Base-by-base conservation (phyloP, 2,888 invertebrate species). In the Antitype chi region DNA sequence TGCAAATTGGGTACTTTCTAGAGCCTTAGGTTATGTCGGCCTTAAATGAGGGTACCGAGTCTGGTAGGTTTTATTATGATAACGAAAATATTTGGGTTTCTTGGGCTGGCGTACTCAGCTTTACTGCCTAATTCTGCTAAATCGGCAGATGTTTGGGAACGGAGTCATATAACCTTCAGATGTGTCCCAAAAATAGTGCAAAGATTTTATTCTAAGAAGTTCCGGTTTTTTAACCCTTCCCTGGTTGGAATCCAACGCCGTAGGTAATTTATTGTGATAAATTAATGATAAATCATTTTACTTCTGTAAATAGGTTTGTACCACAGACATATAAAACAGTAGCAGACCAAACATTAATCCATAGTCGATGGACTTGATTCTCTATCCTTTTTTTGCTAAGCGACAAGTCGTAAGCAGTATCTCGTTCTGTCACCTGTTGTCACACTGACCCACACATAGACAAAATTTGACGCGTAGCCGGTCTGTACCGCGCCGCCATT, bases 1-100 rank as follows among this genome's bases (percentile, higher is more conserved):
- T 85, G 81, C 81, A 88, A 90, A 89, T 87, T 84, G 87, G 84
- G 80, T 85, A 81, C 85, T 88, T 81, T 69, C 72, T 69, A 63
- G 67, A 62, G 71, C 76, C 70, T 76, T 55, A 74, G 78, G 81
- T 81, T 82, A 78, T 55, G 74, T 74, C 15, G 43, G 76, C 63
- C 28, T 78, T 77, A 80, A 87, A 87, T 77, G 85, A 80, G 78
- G 72, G 70, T 71, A 59, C 59, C 43, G 62, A 74, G 70, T 62
- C 52, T 77, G 47, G 57, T 66, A 38, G 38, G 64, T 70, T 77
- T 81, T 70, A 85, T 72, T 70, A 64, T 77, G 73, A 81, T 85
- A 80, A 64, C 28, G 67, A 38, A 78, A 62, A 70, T 74, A 84
- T 74, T 80, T 73, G 49, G 71, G 49, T 38, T 49, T 17, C 64